phyloP scores from a whole-genome alignment of 2,113 vertebrate genomes.

The Chionodraco myersi region DNA sequence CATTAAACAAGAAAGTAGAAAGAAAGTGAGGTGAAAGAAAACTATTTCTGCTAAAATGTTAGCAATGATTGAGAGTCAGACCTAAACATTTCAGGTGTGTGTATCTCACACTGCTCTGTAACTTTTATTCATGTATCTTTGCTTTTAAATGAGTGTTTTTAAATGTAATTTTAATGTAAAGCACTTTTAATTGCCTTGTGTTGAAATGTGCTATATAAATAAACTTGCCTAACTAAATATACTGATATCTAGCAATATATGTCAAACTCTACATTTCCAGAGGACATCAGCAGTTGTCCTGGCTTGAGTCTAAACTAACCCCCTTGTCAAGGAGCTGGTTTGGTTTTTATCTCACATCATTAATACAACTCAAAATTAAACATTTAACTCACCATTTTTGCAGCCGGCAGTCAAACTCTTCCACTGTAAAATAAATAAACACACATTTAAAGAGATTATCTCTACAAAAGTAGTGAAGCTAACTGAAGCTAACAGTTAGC shows the following conservation, averaged over 20 bases:
- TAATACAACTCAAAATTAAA: not conserved
- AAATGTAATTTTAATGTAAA: too few relatives aligned
- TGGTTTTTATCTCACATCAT: not conserved
- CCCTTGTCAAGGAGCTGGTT: not conserved
- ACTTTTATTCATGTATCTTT: too few relatives aligned
- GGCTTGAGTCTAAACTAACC: not conserved
- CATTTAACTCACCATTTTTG: constrained; percentile 41
- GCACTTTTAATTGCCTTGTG: too few relatives aligned
- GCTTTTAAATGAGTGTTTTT: too few relatives aligned
- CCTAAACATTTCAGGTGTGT: too few relatives aligned
- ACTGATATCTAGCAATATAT: not conserved
- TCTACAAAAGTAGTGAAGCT: not conserved
- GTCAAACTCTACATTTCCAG: not conserved
- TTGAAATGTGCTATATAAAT: too few relatives aligned
- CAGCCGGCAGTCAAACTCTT: not conserved
- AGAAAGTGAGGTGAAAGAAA: too few relatives aligned
- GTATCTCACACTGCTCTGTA: too few relatives aligned
- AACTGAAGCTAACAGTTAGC: not conserved
- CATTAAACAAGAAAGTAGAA: too few relatives aligned
- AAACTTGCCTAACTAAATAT: not conserved
- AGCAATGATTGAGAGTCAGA: too few relatives aligned
- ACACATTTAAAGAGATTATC: rapidly evolving
- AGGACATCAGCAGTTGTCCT: not conserved
- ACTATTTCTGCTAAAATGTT: too few relatives aligned
- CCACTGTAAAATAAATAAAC: not conserved